Base-by-base conservation (phyloP, 2,113 vertebrate genomes). In the Chinchilla lanigera region DNA sequence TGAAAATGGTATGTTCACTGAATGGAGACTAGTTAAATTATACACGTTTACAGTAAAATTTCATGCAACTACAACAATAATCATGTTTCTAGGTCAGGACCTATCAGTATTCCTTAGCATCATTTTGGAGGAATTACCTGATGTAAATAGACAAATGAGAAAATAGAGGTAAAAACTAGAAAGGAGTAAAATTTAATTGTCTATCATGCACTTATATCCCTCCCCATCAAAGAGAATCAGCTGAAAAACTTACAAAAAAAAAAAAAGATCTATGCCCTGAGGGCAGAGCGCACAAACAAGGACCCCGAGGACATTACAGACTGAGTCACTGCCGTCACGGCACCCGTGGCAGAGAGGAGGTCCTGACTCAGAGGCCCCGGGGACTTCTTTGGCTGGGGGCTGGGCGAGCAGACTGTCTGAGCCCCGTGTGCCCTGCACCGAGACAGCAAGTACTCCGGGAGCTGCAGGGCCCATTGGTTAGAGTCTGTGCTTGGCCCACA, bases 71-170 rank as follows among this genome's bases (percentile, higher is more conserved):
- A 86, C 80, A 44, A 58, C 82, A 50, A 83, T 52, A 90, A 35
- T 77, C 67, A 88, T 2, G 3, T 69, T 75, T 91, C 84, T 67
- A 87, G 52, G 65, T 47, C 30, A 44, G 56, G 61, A 44, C 71
- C 71, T 44, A 12, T 44, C 38, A n/a, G 30, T 90, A 67, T 95
- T 92, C 26, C 50, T 91, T 47, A 77, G 50, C 22, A 92, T 88
- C 67, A 78, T 88, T 96, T 96, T 94, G 58, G 50, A 96, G 52
- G 69, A 60, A 60, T 16, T 60, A 83, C 28, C 71, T 93, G n/a
- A 73, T 73, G 67, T n/a, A 67, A 91, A 88, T 54, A 83, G 50
- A 75, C 1, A 60, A 83, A 28, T 60, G 75, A 82, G 47, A 75
- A 81, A 86, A 65, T 73, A 94, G 24, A 93, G 54, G 47, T 81